phyloP scores from a whole-genome alignment of 2,888 invertebrate species.

The Diarsia brunnea region DNA sequence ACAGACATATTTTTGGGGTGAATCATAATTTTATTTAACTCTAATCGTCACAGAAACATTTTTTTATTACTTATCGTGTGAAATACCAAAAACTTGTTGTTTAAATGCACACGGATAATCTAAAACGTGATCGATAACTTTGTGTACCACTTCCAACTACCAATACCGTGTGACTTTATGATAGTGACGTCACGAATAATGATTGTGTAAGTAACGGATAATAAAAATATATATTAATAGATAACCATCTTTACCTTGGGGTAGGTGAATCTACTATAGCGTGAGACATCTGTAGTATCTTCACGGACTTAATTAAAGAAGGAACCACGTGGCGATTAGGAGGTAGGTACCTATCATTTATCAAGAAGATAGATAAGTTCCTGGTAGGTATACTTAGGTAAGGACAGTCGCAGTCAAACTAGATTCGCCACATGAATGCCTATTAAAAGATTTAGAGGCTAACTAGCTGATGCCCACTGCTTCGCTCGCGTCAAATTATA shows the following conservation, averaged over 20 bases:
- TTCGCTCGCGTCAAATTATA: no score
- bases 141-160: neutral
- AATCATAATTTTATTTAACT: no score
- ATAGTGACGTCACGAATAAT: slow-evolving; percentile 7
- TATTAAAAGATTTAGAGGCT: no score
- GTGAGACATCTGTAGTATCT: neutral
- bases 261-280: neutral
- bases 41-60: neutral
- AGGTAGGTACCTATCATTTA: neutral
- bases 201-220: neutral
- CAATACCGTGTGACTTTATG: neutral
- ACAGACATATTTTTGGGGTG: no score
- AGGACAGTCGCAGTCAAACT: neutral
- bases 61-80: neutral
- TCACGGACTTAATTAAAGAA: neutral
- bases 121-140: slow-evolving; percentile 9
- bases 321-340: neutral
- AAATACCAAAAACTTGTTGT: slow-evolving; percentile 5
- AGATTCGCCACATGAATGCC: neutral
- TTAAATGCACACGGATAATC: slow-evolving; percentile 10
- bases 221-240: slow-evolving; percentile 14
- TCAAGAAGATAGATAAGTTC: neutral
- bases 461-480: no score
- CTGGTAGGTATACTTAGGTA: no score
- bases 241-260: slow-evolving; percentile 6